A percentile compares a stretch with the other conserved stretches of the same genome.
Evolutionary conservation across 2,113 vertebrate genomes (phyloP).

Genomic region (Oriolus oriolus): DNA sequence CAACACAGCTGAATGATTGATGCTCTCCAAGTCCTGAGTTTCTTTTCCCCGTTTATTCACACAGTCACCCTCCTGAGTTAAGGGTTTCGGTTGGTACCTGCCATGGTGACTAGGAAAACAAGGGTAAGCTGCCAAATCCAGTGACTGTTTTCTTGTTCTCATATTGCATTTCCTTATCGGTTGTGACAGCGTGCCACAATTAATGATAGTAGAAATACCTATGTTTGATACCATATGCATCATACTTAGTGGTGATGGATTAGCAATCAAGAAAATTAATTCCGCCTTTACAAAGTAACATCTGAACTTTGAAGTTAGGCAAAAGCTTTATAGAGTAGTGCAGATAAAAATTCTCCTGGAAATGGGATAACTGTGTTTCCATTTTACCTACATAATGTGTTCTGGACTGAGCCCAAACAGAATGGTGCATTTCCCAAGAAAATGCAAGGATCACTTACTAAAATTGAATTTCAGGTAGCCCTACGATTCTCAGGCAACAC

Average conservation of each 20-base stretch:
- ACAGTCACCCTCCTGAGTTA: constrained; percentile 11
- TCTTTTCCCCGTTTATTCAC: constrained; percentile 12
- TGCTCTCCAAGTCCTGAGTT: constrained; percentile 10
- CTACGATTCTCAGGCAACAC: not conserved
- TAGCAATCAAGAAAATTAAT: constrained; percentile 80
- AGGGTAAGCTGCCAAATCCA: constrained; percentile 63
- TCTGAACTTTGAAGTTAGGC: constrained; percentile 73
- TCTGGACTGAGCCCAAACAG: not conserved
- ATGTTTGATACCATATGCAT: constrained; percentile 74
- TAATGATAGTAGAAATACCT: constrained; percentile 78
- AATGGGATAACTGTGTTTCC: constrained; percentile 13
- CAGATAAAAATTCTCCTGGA: constrained; percentile 57
- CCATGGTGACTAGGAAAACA: constrained; percentile 47
- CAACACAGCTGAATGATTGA: constrained; percentile 55
- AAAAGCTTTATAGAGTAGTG: constrained; percentile 13
- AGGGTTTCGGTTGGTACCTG: constrained; percentile 33
- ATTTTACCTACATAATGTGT: constrained; percentile 6
- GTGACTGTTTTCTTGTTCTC: constrained; percentile 60
- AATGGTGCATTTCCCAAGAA: not conserved
- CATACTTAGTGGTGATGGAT: constrained; percentile 80
- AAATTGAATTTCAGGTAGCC: not conserved
- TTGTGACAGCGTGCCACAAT: constrained; percentile 78
- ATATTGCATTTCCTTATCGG: constrained; percentile 70
- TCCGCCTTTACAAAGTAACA: constrained; percentile 72
- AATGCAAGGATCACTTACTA: not conserved